Evolutionary conservation across 2,888 invertebrate genomes (phyloP).

Genomic region (Drosophila merina): DNA sequence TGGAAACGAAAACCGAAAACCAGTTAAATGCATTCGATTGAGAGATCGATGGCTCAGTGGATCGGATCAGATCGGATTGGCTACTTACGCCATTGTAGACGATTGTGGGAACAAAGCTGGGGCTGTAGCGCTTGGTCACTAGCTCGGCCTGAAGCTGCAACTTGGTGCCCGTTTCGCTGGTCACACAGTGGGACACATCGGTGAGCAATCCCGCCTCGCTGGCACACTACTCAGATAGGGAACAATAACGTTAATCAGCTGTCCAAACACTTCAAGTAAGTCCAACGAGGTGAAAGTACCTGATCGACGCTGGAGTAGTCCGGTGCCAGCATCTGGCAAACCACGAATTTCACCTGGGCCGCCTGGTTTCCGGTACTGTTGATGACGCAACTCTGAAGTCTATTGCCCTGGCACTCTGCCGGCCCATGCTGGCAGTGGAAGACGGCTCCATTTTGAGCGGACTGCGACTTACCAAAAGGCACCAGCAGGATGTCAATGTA

Average conservation of each 20-base stretch:
- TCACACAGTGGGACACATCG: constrained; percentile 83
- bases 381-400: constrained; percentile 87
- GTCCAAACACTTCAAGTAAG: constrained; percentile 32
- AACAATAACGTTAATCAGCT: constrained; percentile 40
- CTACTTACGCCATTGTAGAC: constrained; percentile 85
- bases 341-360: constrained; percentile 84
- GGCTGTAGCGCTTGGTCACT: constrained; percentile 82
- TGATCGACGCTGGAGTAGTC: constrained; percentile 82
- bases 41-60: neutral
- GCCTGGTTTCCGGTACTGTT: constrained; percentile 81
- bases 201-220: constrained; percentile 80
- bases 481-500: constrained; percentile 85
- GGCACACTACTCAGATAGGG: constrained; percentile 82
- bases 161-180: constrained; percentile 82
- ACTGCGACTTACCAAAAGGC: constrained; percentile 88
- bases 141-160: constrained; percentile 85
- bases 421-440: constrained; percentile 88
- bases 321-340: constrained; percentile 85
- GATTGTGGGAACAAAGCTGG: constrained; percentile 85
- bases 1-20: constrained; percentile 45
- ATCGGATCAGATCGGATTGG: neutral
- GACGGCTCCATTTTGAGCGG: constrained; percentile 80
- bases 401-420: constrained; percentile 87
- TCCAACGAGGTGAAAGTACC: constrained; percentile 32
- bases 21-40: constrained; percentile 50